These are phyloP conservation scores for Pentamera pediparva DNA, from an alignment of 53 echinoderm and acorn worm genomes.

Conservation along the genomic window DNA sequence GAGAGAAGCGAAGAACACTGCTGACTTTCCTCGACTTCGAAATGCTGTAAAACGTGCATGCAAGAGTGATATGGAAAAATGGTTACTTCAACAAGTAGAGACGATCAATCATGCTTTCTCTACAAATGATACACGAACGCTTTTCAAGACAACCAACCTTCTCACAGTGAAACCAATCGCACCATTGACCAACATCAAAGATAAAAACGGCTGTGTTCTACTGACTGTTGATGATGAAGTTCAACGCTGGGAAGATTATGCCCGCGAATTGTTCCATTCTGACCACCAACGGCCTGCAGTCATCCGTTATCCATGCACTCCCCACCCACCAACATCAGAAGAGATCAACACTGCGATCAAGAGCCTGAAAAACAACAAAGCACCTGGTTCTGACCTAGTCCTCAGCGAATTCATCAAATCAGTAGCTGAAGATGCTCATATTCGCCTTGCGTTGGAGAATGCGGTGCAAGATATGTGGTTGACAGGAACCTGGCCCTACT, in stretches of 20 bases:
- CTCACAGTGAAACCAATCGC: constrained; percentile 8
- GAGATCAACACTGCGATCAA: background rate
- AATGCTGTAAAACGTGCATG: constrained; percentile 15
- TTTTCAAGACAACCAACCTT: background rate
- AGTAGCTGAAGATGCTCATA: background rate
- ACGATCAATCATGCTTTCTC: constrained; percentile 10
- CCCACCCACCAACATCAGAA: background rate
- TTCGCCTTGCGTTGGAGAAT: background rate
- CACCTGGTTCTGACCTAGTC: background rate
- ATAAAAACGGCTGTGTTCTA: constrained; percentile 23
- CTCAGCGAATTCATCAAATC: background rate
- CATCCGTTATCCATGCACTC: background rate
- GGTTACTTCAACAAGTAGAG: constrained; percentile 13
- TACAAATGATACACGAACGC: background rate
- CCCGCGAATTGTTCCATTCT: background rate
- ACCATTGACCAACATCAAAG: constrained; percentile 22
- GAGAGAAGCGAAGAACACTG: constrained; percentile 4
- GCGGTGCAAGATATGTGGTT: background rate
- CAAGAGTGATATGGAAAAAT: background rate
- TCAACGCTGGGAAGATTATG: constrained; percentile 28
- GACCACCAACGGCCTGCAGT: background rate
- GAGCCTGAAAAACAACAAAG: background rate
- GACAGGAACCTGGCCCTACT: background rate
- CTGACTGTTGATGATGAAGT: constrained; percentile 27
- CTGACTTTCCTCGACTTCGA: constrained; percentile 5